phyloP scores from a whole-genome alignment of 2,888 invertebrate species.

The Endomychus coccineus region DNA sequence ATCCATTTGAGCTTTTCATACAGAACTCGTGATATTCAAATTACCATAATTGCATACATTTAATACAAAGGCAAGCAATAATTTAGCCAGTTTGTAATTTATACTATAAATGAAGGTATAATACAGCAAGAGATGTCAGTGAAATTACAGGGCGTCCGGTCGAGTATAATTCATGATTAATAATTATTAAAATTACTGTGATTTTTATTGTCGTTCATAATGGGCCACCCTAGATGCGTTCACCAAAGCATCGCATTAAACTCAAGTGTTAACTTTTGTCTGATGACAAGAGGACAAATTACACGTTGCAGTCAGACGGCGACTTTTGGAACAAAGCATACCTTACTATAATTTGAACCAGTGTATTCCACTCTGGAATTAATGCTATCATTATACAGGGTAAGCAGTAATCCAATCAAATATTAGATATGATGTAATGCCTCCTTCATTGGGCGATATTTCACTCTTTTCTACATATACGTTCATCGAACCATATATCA shows the following conservation, averaged over 20 bases:
- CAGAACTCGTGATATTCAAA: background rate
- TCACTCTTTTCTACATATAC: no score
- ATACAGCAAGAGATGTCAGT: background rate
- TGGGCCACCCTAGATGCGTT: background rate
- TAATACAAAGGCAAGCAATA: constrained; percentile 16
- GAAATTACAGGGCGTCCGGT: constrained; percentile 2
- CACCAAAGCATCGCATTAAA: background rate
- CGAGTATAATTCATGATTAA: constrained; percentile 17
- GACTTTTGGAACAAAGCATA: no score
- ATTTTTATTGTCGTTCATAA: constrained; percentile 18
- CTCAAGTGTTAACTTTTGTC: background rate
- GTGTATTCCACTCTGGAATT: no score
- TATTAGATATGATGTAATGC: no score
- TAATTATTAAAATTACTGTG: constrained; percentile 18
- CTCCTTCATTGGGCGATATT: no score
- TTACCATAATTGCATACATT: constrained; percentile 19
- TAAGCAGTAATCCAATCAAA: no score
- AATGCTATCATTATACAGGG: no score
- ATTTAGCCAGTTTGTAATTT: constrained; percentile 21
- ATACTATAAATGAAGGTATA: constrained; percentile 9
- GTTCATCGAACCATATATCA: no score
- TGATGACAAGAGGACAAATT: background rate
- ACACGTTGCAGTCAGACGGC: no score
- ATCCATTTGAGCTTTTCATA: no score
- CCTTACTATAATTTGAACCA: no score